phyloP scores from a whole-genome alignment of 1,140 invertebrate genomes.

The Maniola jurtina region DNA sequence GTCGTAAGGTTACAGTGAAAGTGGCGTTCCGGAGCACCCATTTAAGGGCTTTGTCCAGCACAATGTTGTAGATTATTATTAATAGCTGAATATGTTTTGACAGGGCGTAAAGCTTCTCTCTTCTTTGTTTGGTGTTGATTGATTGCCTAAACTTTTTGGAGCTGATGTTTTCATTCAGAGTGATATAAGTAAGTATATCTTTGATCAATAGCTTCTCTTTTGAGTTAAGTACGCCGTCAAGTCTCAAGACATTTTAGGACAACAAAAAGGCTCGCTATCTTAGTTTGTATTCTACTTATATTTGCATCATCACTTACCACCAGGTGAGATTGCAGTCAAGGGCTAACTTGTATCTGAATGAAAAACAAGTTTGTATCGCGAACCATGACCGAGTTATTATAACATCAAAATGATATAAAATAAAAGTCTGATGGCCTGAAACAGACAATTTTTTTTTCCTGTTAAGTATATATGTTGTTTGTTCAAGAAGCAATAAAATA shows the following conservation, averaged over 20 bases:
- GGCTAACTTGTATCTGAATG: no score
- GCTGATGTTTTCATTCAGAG: slow-evolving; percentile 3
- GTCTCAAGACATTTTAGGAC: background rate
- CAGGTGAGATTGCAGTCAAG: no score
- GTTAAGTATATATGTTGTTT: no score
- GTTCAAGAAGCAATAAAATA: no score
- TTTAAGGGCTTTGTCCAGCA: slow-evolving; percentile 30
- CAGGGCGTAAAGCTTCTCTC: slow-evolving; percentile 21
- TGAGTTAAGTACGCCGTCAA: background rate
- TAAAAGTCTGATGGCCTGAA: no score
- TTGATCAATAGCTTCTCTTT: background rate
- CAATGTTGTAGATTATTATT: slow-evolving; percentile 52
- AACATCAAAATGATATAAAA: no score
- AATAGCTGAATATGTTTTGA: slow-evolving; percentile 37
- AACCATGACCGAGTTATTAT: no score
- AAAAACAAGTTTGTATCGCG: background rate
- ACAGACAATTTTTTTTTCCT: no score
- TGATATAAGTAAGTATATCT: background rate
- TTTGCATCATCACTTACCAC: no score
- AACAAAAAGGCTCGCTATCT: background rate
- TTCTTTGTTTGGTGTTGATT: slow-evolving; percentile 41
- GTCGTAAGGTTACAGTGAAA: slow-evolving; percentile 34
- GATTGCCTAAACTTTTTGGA: slow-evolving; percentile 18
- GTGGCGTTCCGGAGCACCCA: slow-evolving; percentile 30
- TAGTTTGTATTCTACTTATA: background rate